A percentile compares a stretch with the other conserved stretches of the same genome.
Evolutionary conservation across 2,888 invertebrate species (phyloP).

Genomic region (Drosophila acutilabella): DNA sequence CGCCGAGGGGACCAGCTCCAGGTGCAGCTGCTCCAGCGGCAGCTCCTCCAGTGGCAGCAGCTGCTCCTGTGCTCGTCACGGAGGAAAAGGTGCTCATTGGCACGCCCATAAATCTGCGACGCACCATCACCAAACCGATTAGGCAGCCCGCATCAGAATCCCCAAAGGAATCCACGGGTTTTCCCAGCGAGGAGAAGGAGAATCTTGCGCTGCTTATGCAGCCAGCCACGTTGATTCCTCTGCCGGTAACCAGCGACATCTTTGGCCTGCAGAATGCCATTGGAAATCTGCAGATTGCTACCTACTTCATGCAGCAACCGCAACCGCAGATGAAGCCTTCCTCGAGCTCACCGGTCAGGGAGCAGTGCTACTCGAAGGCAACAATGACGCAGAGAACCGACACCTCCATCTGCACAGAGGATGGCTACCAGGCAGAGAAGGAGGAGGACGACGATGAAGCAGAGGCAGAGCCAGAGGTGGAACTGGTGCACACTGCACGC

Average conservation of each 20-base stretch:
- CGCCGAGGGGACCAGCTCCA: constrained; percentile 56
- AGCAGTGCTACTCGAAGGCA: constrained; percentile 69
- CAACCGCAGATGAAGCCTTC: constrained; percentile 75
- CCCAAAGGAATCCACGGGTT: background rate
- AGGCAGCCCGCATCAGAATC: constrained; percentile 41
- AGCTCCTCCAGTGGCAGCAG: background rate
- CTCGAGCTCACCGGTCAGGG: constrained; percentile 44
- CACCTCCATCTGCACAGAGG: constrained; percentile 77
- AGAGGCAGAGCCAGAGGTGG: constrained; percentile 42
- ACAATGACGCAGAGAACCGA: constrained; percentile 81
- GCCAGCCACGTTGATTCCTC: constrained; percentile 84
- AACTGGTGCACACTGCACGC: constrained; percentile 39
- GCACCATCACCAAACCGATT: constrained; percentile 80
- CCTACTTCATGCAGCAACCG: constrained; percentile 83
- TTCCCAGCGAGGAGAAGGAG: constrained; percentile 59
- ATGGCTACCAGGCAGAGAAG: constrained; percentile 73
- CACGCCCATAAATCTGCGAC: constrained; percentile 84
- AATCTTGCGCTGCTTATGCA: constrained; percentile 82
- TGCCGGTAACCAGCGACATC: constrained; percentile 84
- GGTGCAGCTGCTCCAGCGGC: constrained; percentile 1
- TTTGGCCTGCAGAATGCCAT: constrained; percentile 84
- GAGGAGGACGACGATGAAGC: constrained; percentile 57
- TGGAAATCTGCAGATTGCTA: constrained; percentile 84
- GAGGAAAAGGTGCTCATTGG: constrained; percentile 84
- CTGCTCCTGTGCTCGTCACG: constrained; percentile 24